phyloP scores from a whole-genome alignment of 2,888 invertebrate species.

The Stenolophus ochropezus region DNA sequence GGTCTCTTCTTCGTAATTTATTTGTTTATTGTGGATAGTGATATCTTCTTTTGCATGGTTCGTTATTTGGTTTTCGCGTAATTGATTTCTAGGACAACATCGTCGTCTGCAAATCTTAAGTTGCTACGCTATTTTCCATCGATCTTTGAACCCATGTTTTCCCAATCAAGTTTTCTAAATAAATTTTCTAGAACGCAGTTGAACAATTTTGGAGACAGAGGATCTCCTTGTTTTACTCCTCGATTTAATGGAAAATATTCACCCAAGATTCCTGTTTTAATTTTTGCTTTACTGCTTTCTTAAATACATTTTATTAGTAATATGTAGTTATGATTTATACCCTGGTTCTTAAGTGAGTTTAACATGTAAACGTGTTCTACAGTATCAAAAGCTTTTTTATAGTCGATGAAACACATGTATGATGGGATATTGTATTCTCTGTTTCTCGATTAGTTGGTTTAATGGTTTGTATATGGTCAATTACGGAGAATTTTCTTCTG shows the following conservation, averaged over 20 bases:
- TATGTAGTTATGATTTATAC: background rate
- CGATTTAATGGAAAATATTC: background rate
- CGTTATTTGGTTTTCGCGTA: too few species aligned
- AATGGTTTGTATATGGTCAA: slow-evolving; percentile 60
- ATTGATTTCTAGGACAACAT: too few species aligned
- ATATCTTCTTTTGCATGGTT: too few species aligned
- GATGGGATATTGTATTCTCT: slow-evolving; percentile 40
- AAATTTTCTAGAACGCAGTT: slow-evolving; percentile 25
- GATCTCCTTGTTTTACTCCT: slow-evolving; percentile 17
- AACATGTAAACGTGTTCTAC: slow-evolving; percentile 21
- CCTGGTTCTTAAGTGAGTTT: background rate
- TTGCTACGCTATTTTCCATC: too few species aligned
- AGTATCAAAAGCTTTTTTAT: slow-evolving; percentile 26
- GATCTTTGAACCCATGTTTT: too few species aligned
- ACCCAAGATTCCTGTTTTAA: background rate
- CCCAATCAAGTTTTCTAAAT: background rate
- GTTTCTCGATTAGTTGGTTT: background rate
- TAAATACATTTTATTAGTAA: background rate
- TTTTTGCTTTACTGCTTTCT: background rate
- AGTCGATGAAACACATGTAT: slow-evolving; percentile 13
- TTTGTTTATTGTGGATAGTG: too few species aligned
- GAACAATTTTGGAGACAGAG: slow-evolving; percentile 22
- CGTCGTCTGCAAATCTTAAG: too few species aligned
- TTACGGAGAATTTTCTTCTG: slow-evolving; percentile 60
- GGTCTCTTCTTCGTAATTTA: too few species aligned